Base-by-base conservation (phyloP, 2,797 vertebrate genomes). In the Rhinophrynus dorsalis region DNA sequence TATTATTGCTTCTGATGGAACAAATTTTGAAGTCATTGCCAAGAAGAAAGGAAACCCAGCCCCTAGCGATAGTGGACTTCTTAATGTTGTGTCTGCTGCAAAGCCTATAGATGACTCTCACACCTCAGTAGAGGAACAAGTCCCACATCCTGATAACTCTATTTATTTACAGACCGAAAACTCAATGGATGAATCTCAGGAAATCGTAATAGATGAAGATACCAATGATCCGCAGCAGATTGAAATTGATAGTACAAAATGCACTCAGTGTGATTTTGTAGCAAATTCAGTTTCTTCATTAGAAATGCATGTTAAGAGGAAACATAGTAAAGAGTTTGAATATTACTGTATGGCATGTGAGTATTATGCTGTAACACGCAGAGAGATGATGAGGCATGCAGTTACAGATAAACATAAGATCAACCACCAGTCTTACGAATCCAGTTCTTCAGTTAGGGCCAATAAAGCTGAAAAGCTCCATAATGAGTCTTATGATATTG, bases 261-360 rank as follows among this genome's bases (percentile, higher is more conserved):
- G 96, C 20, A 12, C 52, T 3, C 87, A 94, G 67, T 99, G 96
- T 70, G 87, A 90, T 63, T 98, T 98, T 68, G 77, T 82, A 21
- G 92, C 95, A 66, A 93, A 97, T 62, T 96, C 95, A 18, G 73
- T 90, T 12, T 82, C 93, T 17, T 94, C 96, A 0, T 89, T 99
- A 20, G 94, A 94, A 55, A 85, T 96, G 35, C 97, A 98, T 0
- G 76, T 97, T 65, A 97, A 96, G 74, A 88, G 93, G 77, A 96
- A 92, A 38, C 97, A 99, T 79, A 95, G 92, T 11, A 94, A 88
- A 77, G 93, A 96, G 62, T 99, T 96, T 82, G 94, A 98, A 74
- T 98, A 93, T 61, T 95, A 95, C 45, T 99, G 97, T 77, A 89
- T 95, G 82, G 97, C 95, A 0, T 99, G 97, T 74, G 92, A 91